These are phyloP conservation scores for Melospiza georgiana DNA, from an alignment of 2,113 vertebrate genomes.

Conservation along the genomic window DNA sequence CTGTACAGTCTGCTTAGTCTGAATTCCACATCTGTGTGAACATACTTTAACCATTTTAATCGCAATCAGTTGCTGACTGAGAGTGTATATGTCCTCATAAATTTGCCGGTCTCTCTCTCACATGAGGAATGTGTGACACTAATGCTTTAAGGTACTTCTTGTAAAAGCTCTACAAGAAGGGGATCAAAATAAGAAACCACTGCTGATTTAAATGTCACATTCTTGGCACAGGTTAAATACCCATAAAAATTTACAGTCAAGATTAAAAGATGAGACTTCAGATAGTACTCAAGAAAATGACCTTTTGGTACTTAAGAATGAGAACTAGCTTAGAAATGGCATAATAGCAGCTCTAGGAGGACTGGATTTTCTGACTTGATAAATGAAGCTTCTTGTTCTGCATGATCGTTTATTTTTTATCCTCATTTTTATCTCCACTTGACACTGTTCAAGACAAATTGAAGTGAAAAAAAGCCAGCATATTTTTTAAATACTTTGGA, in stretches of 20 bases:
- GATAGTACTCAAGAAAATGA: slow-evolving; percentile 19
- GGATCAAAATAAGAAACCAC: slow-evolving; percentile 31
- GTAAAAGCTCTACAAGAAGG: slow-evolving; percentile 3
- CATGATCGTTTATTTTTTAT: not conserved
- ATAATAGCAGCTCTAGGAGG: not conserved
- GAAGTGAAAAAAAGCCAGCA: not conserved
- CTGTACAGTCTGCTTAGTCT: not conserved
- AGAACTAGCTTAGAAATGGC: not conserved
- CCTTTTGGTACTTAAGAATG: not conserved
- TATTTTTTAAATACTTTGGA: not conserved
- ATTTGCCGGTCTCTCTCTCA: slow-evolving; percentile 1
- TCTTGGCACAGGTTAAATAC: slow-evolving; percentile 22
- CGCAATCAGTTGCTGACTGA: not conserved
- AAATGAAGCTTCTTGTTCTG: not conserved
- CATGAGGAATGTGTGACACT: not conserved
- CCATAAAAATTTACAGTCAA: slow-evolving; percentile 26
- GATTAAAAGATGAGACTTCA: slow-evolving; percentile 28
- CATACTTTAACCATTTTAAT: slow-evolving; percentile 12
- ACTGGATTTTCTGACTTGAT: slow-evolving; percentile 6
- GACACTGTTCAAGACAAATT: not conserved
- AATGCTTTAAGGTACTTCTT: not conserved
- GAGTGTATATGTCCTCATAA: not conserved
- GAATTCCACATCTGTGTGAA: slow-evolving; percentile 14
- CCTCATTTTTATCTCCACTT: not conserved
- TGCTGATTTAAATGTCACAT: slow-evolving; percentile 31